Percentiles rank a stretch among this genome's conserved stretches.
These are phyloP conservation scores for Actinernus sp. DNA, from an alignment of 92 coral and sea anemone genomes.

Conservation along the genomic window DNA sequence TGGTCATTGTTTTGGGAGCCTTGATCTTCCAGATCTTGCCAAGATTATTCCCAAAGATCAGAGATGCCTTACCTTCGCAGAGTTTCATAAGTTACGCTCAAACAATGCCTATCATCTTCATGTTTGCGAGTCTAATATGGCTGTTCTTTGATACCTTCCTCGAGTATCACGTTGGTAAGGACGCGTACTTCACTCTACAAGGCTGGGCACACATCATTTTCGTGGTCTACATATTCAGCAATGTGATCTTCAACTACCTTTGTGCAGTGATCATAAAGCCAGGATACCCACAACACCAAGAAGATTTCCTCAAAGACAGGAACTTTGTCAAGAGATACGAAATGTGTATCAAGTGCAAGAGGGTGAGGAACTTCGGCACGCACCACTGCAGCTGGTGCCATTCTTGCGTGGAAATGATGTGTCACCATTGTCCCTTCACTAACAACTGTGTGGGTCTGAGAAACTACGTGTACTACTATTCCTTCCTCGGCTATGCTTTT, in stretches of 20 bases:
- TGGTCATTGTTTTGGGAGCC: constrained; percentile 80
- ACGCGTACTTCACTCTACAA: constrained; percentile 79
- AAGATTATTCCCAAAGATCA: constrained; percentile 79
- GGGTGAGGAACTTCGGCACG: constrained; percentile 85
- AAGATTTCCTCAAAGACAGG: constrained; percentile 74
- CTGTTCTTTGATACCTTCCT: constrained; percentile 82
- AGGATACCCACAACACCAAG: constrained; percentile 87
- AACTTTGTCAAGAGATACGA: constrained; percentile 74
- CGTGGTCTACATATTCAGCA: constrained; percentile 42
- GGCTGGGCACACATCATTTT: constrained; percentile 83
- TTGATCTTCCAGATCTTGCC: constrained; percentile 85
- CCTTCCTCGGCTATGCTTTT: constrained; percentile 81
- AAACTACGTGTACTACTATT: constrained; percentile 88
- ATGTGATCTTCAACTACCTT: constrained; percentile 77
- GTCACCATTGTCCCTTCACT: constrained; percentile 99
- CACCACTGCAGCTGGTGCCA: constrained; percentile 98
- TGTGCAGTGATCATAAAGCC: constrained; percentile 80
- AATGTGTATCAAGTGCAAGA: constrained; percentile 77
- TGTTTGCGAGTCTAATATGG: constrained; percentile 78
- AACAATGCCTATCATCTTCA: constrained; percentile 77
- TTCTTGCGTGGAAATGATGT: constrained; percentile 96
- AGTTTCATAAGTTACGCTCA: constrained; percentile 78
- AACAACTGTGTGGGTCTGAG: constrained; percentile 97
- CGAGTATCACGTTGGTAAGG: constrained; percentile 72
- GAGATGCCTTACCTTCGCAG: constrained; percentile 68